These are phyloP conservation scores for Acrocephalus kingi DNA, from an alignment of 2,113 vertebrate genomes.

Conservation along the genomic window DNA sequence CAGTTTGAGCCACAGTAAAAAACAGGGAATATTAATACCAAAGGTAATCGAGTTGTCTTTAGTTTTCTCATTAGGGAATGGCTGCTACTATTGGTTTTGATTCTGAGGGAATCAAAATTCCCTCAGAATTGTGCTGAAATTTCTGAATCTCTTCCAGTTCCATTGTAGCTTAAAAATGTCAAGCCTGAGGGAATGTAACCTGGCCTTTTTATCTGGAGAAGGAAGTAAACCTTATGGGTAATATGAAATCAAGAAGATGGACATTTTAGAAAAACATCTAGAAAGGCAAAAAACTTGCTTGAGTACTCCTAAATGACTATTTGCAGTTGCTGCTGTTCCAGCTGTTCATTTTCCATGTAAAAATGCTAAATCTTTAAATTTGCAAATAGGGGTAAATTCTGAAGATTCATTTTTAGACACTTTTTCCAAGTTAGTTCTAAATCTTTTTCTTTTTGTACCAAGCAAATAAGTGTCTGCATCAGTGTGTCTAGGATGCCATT, in stretches of 20 bases:
- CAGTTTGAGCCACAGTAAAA: not conserved
- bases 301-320: not conserved
- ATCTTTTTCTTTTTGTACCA: not conserved
- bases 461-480: not conserved
- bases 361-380: not conserved
- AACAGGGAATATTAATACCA: constrained; percentile 6
- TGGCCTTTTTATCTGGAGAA: not conserved
- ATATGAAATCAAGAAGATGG: not conserved
- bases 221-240: not conserved
- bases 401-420: not conserved
- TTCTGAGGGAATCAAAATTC: not conserved
- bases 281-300: not conserved
- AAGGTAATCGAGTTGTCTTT: not conserved
- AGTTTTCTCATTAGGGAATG: not conserved
- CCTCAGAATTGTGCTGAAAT: not conserved
- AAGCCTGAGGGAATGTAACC: not conserved
- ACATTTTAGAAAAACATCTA: not conserved
- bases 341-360: not conserved
- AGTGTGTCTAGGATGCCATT: not conserved
- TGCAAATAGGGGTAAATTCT: not conserved
- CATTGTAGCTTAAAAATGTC: not conserved
- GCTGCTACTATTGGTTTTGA: not conserved
- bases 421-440: not conserved
- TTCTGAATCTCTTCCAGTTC: not conserved
- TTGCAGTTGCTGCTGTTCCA: not conserved